These are phyloP conservation scores for Suncus etruscus DNA, from an alignment of 2,113 vertebrate genomes.

Conservation along the genomic window DNA sequence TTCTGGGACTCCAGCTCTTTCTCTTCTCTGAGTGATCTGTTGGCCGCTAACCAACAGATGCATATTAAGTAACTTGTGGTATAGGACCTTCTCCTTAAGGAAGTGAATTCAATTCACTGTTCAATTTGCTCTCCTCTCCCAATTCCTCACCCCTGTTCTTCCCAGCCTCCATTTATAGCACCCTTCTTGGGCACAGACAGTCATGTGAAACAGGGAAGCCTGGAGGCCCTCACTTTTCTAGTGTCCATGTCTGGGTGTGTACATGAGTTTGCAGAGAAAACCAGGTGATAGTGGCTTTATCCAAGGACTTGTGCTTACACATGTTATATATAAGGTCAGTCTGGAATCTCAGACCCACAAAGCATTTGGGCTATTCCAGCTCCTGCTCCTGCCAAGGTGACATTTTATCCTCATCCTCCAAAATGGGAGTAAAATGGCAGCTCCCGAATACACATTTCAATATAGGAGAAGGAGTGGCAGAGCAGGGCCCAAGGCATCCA, in stretches of 20 bases:
- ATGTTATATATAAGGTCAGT: too few relatives aligned
- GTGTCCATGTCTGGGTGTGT: not conserved
- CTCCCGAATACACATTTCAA: fast-evolving
- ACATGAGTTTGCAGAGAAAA: not conserved
- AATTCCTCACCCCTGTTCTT: too few relatives aligned
- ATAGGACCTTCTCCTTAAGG: too few relatives aligned
- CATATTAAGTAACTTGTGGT: not conserved
- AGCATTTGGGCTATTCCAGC: not conserved
- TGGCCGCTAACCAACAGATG: not conserved
- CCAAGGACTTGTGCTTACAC: not conserved
- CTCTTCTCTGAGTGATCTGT: not conserved
- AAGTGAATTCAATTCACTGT: too few relatives aligned
- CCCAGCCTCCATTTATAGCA: too few relatives aligned
- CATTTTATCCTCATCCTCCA: not conserved
- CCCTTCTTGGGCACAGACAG: too few relatives aligned
- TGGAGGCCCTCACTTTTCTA: not conserved
- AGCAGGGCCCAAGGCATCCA: not conserved
- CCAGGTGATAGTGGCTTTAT: not conserved
- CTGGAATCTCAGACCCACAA: not conserved
- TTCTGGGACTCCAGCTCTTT: not conserved
- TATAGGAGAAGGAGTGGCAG: not conserved
- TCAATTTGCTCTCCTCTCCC: too few relatives aligned
- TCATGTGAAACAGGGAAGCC: not conserved
- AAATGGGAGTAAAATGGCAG: fast-evolving
- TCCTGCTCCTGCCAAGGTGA: not conserved